These are phyloP conservation scores for Agraylea sexmaculata DNA, from an alignment of 1,140 invertebrate species.

Conservation along the genomic window DNA sequence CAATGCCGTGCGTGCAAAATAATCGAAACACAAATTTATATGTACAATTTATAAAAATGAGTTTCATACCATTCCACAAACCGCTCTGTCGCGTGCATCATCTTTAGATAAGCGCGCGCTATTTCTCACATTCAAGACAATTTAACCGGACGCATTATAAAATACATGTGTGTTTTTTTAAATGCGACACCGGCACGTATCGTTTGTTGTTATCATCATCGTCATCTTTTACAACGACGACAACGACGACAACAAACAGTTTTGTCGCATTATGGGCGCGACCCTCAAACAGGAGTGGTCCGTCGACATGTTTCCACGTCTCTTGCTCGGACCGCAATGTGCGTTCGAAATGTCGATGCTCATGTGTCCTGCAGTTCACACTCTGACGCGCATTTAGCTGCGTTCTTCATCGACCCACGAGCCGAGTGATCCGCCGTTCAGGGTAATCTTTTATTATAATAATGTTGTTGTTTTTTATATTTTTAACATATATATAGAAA, in stretches of 20 bases:
- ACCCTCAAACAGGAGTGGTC: slow-evolving; percentile 43
- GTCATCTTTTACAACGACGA: neutral
- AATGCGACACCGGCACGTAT: slow-evolving; percentile 8
- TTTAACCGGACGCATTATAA: too few relatives aligned
- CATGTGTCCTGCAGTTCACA: slow-evolving; percentile 73
- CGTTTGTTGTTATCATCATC: too few relatives aligned
- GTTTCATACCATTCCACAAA: too few relatives aligned
- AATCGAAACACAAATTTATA: too few relatives aligned
- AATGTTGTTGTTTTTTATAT: too few relatives aligned
- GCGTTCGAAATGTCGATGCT: slow-evolving; percentile 73
- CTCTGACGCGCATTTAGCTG: slow-evolving; percentile 64
- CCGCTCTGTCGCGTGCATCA: too few relatives aligned
- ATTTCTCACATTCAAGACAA: too few relatives aligned
- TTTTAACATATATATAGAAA: too few relatives aligned
- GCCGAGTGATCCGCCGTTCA: slow-evolving; percentile 60
- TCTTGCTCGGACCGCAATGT: slow-evolving; percentile 45
- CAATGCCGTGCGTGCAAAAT: too few relatives aligned
- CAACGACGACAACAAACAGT: slow-evolving; percentile 13
- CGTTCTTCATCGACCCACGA: slow-evolving; percentile 73
- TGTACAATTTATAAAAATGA: too few relatives aligned
- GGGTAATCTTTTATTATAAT: slow-evolving; percentile 29
- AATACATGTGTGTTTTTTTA: too few relatives aligned
- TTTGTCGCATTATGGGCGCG: slow-evolving; percentile 18
- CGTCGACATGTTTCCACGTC: slow-evolving; percentile 21
- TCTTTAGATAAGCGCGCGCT: too few relatives aligned